Conservation (phyloP, 64 coral and sea anemone genomes). For the Montipora sp. region DNA sequence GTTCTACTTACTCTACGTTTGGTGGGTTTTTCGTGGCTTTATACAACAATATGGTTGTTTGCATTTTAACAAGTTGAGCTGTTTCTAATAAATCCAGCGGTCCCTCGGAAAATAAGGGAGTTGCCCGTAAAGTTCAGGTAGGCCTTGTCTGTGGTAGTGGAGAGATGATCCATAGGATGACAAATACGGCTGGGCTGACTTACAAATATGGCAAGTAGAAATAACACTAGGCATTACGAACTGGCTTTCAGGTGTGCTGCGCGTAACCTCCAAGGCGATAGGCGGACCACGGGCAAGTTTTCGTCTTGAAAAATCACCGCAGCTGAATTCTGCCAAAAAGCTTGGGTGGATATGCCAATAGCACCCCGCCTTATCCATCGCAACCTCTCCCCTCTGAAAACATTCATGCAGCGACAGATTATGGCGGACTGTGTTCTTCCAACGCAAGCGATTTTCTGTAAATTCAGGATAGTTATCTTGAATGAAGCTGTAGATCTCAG, state of each 20-base stretch:
- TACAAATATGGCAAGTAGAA: not conserved
- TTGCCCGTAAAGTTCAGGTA: not conserved
- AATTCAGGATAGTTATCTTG: conserved; percentile 35
- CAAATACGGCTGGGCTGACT: not conserved
- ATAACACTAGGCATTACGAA: not conserved
- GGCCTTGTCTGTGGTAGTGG: not conserved
- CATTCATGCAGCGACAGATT: conserved; percentile 74
- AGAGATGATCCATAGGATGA: not conserved
- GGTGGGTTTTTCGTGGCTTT: not conserved
- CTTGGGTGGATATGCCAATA: conserved; percentile 59
- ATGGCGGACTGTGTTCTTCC: conserved; percentile 81
- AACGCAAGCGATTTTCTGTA: conserved; percentile 35
- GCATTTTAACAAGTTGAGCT: not conserved
- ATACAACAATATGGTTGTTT: not conserved
- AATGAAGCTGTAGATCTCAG: conserved; percentile 65
- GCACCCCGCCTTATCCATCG: conserved; percentile 37
- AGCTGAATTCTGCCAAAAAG: conserved; percentile 24
- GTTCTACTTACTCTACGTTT: not conserved
- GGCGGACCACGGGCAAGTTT: not conserved
- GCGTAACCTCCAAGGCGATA: not conserved
- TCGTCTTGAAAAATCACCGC: conserved; percentile 40
- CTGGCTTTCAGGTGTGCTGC: not conserved
- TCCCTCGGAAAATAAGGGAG: conserved; percentile 15
- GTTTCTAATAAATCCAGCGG: not conserved
- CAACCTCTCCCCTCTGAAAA: conserved; percentile 53